phyloP scores from a whole-genome alignment of 2,888 invertebrate genomes.

The Escarpia spicata region DNA sequence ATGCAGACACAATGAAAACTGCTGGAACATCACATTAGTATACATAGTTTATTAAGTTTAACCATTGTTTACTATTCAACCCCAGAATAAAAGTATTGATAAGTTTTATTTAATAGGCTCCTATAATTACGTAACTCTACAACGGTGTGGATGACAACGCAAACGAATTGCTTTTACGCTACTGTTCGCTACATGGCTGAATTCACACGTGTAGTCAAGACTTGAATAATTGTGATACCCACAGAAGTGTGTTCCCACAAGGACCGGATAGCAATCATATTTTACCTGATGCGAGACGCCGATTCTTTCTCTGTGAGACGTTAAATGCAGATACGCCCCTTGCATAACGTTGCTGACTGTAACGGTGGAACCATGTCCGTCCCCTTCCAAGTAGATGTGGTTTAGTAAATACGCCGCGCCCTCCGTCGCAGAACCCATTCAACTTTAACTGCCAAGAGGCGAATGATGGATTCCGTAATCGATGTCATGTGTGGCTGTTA shows the following conservation, averaged over 20 bases:
- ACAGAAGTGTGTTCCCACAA: not conserved
- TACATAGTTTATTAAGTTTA: no score
- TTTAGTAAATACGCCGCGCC: not conserved
- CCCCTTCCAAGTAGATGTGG: not conserved
- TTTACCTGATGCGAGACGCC: not conserved
- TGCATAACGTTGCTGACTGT: no score
- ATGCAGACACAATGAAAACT: no score
- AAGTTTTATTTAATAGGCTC: no score
- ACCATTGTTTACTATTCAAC: no score
- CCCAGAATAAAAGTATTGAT: no score
- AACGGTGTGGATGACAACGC: not conserved
- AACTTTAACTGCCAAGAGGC: not conserved
- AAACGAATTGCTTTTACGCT: not conserved
- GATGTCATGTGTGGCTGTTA: not conserved
- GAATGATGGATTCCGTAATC: not conserved
- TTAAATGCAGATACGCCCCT: no score
- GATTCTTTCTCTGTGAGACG: not conserved
- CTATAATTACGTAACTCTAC: no score
- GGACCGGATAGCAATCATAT: not conserved
- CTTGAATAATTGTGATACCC: not conserved
- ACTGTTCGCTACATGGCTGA: not conserved
- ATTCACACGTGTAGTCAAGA: not conserved
- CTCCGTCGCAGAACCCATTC: not conserved
- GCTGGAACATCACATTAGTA: no score
- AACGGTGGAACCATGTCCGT: not conserved